Evolutionary conservation across 2,113 vertebrate genomes (phyloP).

Genomic region (Prunella himalayana): DNA sequence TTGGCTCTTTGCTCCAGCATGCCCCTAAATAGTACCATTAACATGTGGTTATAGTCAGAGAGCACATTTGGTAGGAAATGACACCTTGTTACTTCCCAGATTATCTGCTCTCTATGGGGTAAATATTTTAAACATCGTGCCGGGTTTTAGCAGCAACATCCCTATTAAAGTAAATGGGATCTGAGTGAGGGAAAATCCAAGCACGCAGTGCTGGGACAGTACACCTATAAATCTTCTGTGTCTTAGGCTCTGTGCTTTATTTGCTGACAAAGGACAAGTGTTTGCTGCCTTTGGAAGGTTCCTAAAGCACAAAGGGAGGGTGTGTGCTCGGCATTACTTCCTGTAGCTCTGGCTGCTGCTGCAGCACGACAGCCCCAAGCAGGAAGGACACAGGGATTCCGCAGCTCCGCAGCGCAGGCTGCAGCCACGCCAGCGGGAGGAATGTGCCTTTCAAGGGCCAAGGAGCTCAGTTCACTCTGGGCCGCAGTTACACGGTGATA

Average conservation of each 20-base stretch:
- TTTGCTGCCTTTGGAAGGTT: constrained; percentile 23
- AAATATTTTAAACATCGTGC: constrained; percentile 33
- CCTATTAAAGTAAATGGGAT: constrained; percentile 41
- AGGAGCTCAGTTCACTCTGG: neutral
- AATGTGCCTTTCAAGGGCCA: neutral
- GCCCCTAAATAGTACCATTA: neutral
- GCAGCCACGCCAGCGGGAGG: neutral
- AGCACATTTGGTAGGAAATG: constrained; percentile 22
- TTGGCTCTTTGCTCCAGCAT: neutral
- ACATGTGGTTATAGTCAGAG: constrained; percentile 41
- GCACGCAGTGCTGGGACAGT: neutral
- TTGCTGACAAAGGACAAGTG: constrained; percentile 9
- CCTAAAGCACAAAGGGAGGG: constrained; percentile 37
- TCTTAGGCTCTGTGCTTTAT: neutral
- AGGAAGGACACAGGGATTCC: neutral
- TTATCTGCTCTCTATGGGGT: constrained; percentile 40
- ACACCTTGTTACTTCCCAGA: constrained; percentile 51
- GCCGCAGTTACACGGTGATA: neutral
- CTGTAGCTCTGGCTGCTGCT: neutral
- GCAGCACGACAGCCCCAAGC: neutral
- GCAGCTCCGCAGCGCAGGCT: neutral
- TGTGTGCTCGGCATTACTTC: neutral
- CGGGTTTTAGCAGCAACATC: constrained; percentile 15
- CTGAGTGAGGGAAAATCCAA: constrained; percentile 6
- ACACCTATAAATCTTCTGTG: constrained; percentile 25